phyloP scores from a whole-genome alignment of 2,888 invertebrate species.

The Cristatella mucedo region DNA sequence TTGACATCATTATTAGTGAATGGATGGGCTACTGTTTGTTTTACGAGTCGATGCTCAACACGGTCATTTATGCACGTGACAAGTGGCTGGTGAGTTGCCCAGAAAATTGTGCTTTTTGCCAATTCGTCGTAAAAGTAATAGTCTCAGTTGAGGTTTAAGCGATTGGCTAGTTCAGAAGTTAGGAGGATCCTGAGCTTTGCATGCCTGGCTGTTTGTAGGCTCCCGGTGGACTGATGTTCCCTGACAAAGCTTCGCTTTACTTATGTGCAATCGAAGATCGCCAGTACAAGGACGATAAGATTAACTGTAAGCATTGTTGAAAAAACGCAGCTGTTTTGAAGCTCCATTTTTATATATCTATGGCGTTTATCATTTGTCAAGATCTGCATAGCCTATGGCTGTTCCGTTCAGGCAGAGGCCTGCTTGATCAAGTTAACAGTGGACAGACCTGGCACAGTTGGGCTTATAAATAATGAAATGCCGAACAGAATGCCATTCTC shows the following conservation, averaged over 20 bases:
- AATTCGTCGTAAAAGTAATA: too few relatives aligned
- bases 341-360: neutral
- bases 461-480: too few relatives aligned
- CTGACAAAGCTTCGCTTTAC: slow-evolving; percentile 76
- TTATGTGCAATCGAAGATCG: slow-evolving; percentile 70
- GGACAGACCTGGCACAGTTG: too few relatives aligned
- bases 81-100: slow-evolving; percentile 61
- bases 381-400: too few relatives aligned
- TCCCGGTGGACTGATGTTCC: slow-evolving; percentile 79
- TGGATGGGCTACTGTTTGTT: slow-evolving; percentile 80
- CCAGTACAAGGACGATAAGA: slow-evolving; percentile 99
- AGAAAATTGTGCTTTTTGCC: too few relatives aligned
- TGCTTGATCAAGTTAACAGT: too few relatives aligned
- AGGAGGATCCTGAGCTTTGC: too few relatives aligned
- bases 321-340: neutral
- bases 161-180: too few relatives aligned
- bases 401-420: too few relatives aligned
- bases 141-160: too few relatives aligned
- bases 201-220: slow-evolving; percentile 43
- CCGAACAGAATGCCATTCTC: too few relatives aligned
- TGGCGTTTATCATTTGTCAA: too few relatives aligned
- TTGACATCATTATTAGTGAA: slow-evolving; percentile 75
- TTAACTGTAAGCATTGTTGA: slow-evolving; percentile 63
- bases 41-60: slow-evolving; percentile 98
- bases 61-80: slow-evolving; percentile 90